Conservation (phyloP, 1,140 invertebrate species). For the Dendroctonus ponderosae region DNA sequence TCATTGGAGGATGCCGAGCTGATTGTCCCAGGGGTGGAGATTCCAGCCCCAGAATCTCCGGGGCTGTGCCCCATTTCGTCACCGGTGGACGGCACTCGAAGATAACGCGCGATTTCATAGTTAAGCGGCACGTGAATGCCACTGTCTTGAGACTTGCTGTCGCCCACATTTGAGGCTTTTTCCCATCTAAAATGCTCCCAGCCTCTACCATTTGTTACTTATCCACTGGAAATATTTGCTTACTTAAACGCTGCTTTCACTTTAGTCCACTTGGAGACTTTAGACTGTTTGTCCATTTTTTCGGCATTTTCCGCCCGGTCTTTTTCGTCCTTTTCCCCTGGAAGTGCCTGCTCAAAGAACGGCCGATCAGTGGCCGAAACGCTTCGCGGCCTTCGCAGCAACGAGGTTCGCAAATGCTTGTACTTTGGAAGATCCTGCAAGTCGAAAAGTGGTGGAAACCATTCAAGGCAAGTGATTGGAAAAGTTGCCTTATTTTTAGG, state of each 20-base stretch:
- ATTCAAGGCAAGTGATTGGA: too few species aligned
- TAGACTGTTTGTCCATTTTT: conserved; percentile 48
- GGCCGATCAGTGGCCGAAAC: conserved; percentile 37
- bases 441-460: neutral
- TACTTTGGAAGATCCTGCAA: conserved; percentile 16
- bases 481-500: conserved; percentile 34
- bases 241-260: conserved; percentile 73
- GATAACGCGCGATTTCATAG: conserved; percentile 50
- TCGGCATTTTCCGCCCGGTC: conserved; percentile 41
- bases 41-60: conserved; percentile 54
- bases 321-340: conserved; percentile 3
- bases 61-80: conserved; percentile 51
- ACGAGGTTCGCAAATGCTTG: conserved; percentile 34
- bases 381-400: conserved; percentile 37
- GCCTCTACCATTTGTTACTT: neutral
- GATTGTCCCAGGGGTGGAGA: conserved; percentile 51
- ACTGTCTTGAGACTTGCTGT: conserved; percentile 50
- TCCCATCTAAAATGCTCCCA: conserved; percentile 7
- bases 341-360: conserved; percentile 12
- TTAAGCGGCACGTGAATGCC: conserved; percentile 49
- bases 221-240: neutral
- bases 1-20: conserved; percentile 58
- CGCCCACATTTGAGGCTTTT: conserved; percentile 17
- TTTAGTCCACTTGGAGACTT: conserved; percentile 78
- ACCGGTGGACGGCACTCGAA: conserved; percentile 53